Evolutionary conservation across 2,888 invertebrate genomes (phyloP), one percentile per base, ranked within the genome.

Genomic region (Drosophila austrosaltans): DNA sequence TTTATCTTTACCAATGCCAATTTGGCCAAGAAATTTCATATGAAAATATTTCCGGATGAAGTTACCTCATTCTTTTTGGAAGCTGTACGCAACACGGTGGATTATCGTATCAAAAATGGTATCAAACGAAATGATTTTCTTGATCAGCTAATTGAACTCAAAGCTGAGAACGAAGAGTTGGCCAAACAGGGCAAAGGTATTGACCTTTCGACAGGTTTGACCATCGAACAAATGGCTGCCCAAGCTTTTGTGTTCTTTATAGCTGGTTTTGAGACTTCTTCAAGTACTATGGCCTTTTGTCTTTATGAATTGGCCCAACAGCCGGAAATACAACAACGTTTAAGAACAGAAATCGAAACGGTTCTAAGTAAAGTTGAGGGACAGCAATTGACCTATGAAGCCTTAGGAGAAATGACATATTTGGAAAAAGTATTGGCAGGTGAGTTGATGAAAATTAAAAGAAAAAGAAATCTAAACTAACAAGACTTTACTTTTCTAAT

Each of bases 181-280:
- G 84, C 72, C 0, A 66, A 42, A 1, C 56, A 32, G 0, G 61
- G 71, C 5, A 64, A 76, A 1, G 77, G 63, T 1, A 86, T 82
- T 8, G 89, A 90, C 53, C 63, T 88, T 0, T 77, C 81, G 0
- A 69, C 78, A 0, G 90, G 88, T 0, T 20, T 89, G 25, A 89
- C 79, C 3, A 89, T 93, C 7, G 92, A 93, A 1, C 86, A 94
- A 40, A 85, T 95, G 16, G 92, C 93, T 0, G 93, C 94, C 0
- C 94, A 95, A 68, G 93, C 94, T 8, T 92, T 94, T 53, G 90
- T 93, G 0, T 94, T 95, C 76, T 93, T 93, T 69, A 58, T 91
- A 1, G 94, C 94, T 7, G 94, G 94, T 0, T 94, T 93, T 54
- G 94, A 94, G 82, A 94, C 94, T 0, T 93, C 93, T 0, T 91